phyloP scores from a whole-genome alignment of 1,140 invertebrate genomes.

The Listronotus bonariensis region DNA sequence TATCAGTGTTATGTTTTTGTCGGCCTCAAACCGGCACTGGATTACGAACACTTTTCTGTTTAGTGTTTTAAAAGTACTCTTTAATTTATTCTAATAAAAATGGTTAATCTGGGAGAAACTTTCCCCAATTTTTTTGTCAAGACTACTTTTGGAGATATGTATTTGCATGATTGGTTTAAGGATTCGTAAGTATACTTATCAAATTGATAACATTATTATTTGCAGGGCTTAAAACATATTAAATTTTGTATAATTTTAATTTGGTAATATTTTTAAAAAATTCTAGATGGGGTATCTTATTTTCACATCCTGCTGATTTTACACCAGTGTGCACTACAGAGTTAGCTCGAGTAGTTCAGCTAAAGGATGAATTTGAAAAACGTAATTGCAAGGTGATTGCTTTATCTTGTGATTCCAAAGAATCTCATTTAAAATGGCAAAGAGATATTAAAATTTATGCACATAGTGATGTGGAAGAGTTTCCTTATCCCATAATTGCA shows the following conservation, averaged over 20 bases:
- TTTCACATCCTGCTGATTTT: conserved; percentile 92
- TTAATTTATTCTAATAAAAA: neutral
- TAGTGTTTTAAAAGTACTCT: neutral
- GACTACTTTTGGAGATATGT: conserved; percentile 72
- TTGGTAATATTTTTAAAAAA: conserved; percentile 7
- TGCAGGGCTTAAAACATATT: too few relatives aligned
- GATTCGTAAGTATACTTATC: conserved; percentile 77
- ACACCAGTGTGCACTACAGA: conserved; percentile 96
- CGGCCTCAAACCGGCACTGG: too few relatives aligned
- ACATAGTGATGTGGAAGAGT: conserved; percentile 67
- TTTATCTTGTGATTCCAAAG: conserved; percentile 82
- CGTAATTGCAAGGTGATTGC: conserved; percentile 83
- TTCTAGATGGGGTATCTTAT: conserved; percentile 83
- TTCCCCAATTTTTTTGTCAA: conserved; percentile 82
- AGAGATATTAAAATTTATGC: conserved; percentile 81
- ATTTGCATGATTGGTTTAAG: conserved; percentile 80
- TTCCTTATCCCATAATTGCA: conserved; percentile 88
- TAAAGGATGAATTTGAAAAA: conserved; percentile 76
- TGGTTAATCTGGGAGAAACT: conserved; percentile 69
- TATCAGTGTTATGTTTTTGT: too few relatives aligned
- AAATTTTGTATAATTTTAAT: too few relatives aligned
- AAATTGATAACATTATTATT: too few relatives aligned
- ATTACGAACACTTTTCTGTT: neutral
- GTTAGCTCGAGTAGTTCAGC: conserved; percentile 76
- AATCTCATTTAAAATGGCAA: conserved; percentile 80